Evolutionary conservation across 2,888 invertebrate species (phyloP).

Genomic region (Oxycera nigricornis): DNA sequence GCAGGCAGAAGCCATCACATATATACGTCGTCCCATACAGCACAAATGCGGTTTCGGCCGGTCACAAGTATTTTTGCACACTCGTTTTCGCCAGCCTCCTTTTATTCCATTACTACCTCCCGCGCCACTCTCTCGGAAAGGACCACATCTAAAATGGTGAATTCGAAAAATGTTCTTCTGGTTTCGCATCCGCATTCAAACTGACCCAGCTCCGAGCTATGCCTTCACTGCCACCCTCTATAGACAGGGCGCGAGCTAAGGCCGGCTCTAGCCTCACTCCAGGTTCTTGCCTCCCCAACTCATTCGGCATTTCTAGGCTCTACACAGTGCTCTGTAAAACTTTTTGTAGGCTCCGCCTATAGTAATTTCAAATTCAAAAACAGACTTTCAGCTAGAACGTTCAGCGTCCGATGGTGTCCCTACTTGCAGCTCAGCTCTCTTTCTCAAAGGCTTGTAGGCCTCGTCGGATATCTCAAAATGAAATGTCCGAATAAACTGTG

Average conservation of each 20-base stretch:
- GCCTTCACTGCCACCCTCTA: background rate
- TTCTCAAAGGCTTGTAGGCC: conserved; percentile 38
- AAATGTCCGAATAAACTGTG: conserved; percentile 8
- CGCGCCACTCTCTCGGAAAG: background rate
- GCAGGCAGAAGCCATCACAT: conserved; percentile 33
- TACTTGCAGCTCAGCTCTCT: conserved; percentile 1
- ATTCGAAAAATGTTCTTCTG: conserved; percentile 34
- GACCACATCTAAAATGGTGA: conserved; percentile 20
- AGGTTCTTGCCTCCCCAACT: background rate
- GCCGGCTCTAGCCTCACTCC: background rate
- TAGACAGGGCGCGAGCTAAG: background rate
- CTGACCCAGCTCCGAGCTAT: background rate
- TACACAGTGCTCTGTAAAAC: conserved; percentile 16
- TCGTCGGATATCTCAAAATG: conserved; percentile 26
- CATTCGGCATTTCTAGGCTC: conserved; percentile 22
- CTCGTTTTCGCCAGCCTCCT: conserved; percentile 18
- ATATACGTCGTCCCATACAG: conserved; percentile 3
- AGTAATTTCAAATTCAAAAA: conserved; percentile 47
- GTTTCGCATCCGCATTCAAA: conserved; percentile 1
- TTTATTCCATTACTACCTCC: conserved; percentile 20
- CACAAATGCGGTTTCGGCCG: conserved; percentile 6
- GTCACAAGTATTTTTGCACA: conserved; percentile 28
- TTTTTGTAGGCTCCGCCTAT: conserved; percentile 45
- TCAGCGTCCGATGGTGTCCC: conserved; percentile 11
- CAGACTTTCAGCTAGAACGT: conserved; percentile 37